phyloP scores from a whole-genome alignment of 37 sponge, comb jelly and placozoan genomes.

The Aplysina aerophoba region DNA sequence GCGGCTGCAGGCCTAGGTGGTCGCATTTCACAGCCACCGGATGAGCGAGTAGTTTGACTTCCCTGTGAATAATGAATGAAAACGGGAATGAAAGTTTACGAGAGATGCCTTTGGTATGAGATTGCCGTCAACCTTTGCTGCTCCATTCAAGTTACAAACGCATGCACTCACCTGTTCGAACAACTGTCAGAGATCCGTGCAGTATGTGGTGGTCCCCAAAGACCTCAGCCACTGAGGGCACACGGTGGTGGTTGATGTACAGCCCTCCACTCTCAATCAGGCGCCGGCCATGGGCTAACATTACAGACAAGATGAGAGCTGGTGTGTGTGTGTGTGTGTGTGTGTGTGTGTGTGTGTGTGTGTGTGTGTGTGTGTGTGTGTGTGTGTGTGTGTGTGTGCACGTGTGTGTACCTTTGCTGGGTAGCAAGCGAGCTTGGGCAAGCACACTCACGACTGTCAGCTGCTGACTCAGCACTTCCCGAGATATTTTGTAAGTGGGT shows the following conservation, averaged over 20 bases:
- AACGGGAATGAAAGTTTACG: not conserved
- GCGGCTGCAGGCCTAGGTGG: too few relatives aligned
- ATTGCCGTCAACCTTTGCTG: too few relatives aligned
- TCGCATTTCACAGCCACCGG: not conserved
- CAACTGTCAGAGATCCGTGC: conserved; percentile 54
- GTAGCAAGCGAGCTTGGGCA: not conserved
- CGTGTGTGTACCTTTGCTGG: conserved; percentile 24
- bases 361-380: too few relatives aligned
- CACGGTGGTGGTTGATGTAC: conserved; percentile 51
- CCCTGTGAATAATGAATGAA: not conserved
- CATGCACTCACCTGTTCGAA: conserved; percentile 51
- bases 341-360: too few relatives aligned
- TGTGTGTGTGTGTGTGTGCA: not conserved
- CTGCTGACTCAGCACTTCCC: not conserved
- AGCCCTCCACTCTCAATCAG: conserved; percentile 53
- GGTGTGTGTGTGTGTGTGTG: too few relatives aligned
- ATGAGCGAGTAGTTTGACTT: conserved; percentile 1
- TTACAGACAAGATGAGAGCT: not conserved
- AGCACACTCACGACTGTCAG: conserved; percentile 16
- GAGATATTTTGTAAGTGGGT: conserved; percentile 23
- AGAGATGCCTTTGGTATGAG: not conserved
- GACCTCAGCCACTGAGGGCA: conserved; percentile 34
- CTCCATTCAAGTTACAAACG: not conserved
- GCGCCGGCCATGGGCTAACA: conserved; percentile 30
- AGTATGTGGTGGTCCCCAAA: conserved; percentile 50